Evolutionary conservation across 1,140 invertebrate genomes (phyloP).

Genomic region (Zeugodacus cucurbitae): DNA sequence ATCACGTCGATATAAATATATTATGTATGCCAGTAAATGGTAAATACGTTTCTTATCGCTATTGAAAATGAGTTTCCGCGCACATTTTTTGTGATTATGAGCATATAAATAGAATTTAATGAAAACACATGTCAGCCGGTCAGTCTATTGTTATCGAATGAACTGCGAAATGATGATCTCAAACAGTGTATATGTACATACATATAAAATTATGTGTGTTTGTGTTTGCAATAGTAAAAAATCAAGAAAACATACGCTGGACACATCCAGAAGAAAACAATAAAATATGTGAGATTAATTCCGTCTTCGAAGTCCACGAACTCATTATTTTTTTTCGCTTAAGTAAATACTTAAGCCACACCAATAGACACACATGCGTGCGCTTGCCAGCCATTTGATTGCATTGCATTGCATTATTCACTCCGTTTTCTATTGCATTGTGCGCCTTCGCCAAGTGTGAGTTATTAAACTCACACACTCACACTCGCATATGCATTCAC

Average conservation of each 20-base stretch:
- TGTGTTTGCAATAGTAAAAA: background rate
- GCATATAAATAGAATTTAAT: background rate
- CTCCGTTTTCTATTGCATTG: background rate
- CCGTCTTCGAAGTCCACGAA: background rate
- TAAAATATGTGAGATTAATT: background rate
- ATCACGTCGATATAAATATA: too few species aligned
- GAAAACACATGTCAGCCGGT: background rate
- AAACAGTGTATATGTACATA: too few species aligned
- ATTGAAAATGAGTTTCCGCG: background rate
- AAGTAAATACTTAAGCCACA: background rate
- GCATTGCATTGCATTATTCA: slow-evolving; percentile 21
- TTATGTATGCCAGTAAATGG: background rate
- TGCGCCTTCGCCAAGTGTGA: background rate
- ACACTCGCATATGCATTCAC: background rate
- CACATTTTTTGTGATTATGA: background rate
- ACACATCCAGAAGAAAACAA: background rate
- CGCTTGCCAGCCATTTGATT: background rate
- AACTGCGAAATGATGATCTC: background rate
- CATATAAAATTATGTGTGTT: background rate
- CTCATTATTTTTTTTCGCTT: background rate
- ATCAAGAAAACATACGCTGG: background rate
- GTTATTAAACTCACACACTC: background rate
- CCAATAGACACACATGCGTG: background rate
- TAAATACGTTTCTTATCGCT: background rate
- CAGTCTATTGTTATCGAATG: background rate